phyloP scores from a whole-genome alignment of 2,113 vertebrate genomes.

The Tetrao urogallus region DNA sequence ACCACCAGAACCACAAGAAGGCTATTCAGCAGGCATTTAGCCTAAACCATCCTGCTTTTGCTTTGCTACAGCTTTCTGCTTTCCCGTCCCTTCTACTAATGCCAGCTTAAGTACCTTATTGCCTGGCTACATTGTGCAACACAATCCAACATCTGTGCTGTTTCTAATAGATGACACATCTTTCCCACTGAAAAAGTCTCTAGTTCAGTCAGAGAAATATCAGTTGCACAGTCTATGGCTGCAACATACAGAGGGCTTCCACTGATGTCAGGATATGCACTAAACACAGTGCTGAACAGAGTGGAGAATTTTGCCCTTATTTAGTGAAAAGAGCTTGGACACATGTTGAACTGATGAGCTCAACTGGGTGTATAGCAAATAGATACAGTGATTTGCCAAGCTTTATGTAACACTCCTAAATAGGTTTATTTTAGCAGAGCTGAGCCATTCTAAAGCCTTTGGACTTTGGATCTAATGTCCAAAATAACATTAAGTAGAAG shows the following conservation, averaged over 20 bases:
- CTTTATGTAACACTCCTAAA: background rate
- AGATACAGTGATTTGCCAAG: background rate
- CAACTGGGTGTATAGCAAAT: background rate
- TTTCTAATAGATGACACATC: accelerated
- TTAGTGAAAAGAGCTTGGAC: slow-evolving; percentile 4
- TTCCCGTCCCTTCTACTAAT: background rate
- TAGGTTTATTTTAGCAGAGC: background rate
- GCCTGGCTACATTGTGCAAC: background rate
- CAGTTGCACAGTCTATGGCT: background rate
- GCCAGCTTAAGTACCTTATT: background rate
- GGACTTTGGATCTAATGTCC: background rate
- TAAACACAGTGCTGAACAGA: accelerated
- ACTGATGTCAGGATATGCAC: background rate
- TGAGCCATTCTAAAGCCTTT: background rate
- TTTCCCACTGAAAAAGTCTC: background rate
- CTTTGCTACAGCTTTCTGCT: background rate
- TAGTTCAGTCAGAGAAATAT: background rate
- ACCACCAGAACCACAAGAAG: background rate
- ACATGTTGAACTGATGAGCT: background rate
- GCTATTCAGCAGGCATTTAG: background rate
- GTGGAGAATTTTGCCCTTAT: background rate
- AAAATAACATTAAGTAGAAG: background rate
- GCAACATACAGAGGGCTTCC: background rate
- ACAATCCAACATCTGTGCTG: background rate
- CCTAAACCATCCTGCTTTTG: background rate